Evolutionary conservation across 2,888 invertebrate species (phyloP), one percentile per base, ranked within the genome.

Genomic region (Sialis lutaria): DNA sequence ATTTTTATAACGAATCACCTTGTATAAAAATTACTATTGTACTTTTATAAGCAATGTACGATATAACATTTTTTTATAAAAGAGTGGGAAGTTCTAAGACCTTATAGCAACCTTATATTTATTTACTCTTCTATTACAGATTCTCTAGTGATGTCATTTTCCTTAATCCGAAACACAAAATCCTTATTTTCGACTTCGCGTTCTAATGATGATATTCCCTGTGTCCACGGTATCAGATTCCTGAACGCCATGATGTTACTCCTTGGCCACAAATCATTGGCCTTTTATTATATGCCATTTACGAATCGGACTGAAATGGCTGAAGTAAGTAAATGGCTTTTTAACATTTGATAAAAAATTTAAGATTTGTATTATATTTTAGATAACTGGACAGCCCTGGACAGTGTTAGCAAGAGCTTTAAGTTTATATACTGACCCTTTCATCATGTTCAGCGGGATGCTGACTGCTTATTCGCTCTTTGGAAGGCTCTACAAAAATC

Each of bases 231-330:
- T 10, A 73, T 82, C 35, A 64, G 81, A 49, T 74, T 74, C 49
- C 55, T 80, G 6, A 81, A 80, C 55, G 80, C 80, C 1, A 42
- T 73, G 6, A 70, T 79, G 68, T 59, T 82, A 49, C 58, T 81
- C 6, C 55, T 76, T 5, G 71, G 79, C 0, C 82, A 82, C 59
- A 82, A 81, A 58, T 77, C 77, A n/a, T 76, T 82, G 75, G 79
- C 81, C 1, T 58, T 77, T 47, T 77, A 80, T 56, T 82, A 77
- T 55, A 69, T 74, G 56, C 77, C 80, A 2, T 81, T 75, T 55
- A 61, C 72, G 42, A 81, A 82, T 56, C 68, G 80, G 51, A 80
- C 80, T 0, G 64, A 67, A 52, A 77, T 78, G 75, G 64, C 74
- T 1, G 78, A 79, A 68, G 79, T 79, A 61, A 56, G 57, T 52